These are phyloP conservation scores for Elgaria multicarinata DNA, from an alignment of 2,113 vertebrate species.

Conservation along the genomic window DNA sequence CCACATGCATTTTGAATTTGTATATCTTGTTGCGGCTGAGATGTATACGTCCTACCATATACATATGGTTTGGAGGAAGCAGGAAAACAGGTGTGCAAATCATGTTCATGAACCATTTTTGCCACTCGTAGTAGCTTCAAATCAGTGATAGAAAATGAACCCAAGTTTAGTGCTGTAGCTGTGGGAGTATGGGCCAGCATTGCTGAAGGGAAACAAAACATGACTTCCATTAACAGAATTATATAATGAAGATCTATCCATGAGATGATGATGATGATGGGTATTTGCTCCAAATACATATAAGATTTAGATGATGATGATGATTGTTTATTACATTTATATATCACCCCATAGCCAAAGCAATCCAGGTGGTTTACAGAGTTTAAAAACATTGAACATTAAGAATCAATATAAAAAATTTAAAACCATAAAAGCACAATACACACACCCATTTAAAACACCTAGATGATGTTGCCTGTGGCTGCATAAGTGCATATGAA, in stretches of 20 bases:
- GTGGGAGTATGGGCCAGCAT: background rate
- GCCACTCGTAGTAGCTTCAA: background rate
- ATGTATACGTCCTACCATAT: background rate
- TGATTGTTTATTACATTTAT: too few species aligned
- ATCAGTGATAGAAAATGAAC: background rate
- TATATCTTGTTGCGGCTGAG: background rate
- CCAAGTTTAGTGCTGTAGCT: background rate
- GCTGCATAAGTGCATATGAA: background rate
- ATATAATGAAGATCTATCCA: slow-evolving; percentile 49
- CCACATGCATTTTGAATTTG: background rate
- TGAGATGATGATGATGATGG: slow-evolving; percentile 24
- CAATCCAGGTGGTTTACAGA: too few species aligned
- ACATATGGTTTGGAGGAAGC: background rate
- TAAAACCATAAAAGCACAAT: too few species aligned
- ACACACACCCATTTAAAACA: too few species aligned
- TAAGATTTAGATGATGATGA: slow-evolving; percentile 42
- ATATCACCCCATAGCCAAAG: too few species aligned
- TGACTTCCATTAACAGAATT: background rate
- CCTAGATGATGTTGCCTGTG: background rate
- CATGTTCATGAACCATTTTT: background rate
- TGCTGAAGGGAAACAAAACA: background rate
- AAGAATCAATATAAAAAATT: too few species aligned
- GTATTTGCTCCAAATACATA: slow-evolving; percentile 34
- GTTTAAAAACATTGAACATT: too few species aligned
- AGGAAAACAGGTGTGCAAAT: background rate